Conservation (phyloP, 2,888 invertebrate genomes). For the Archips xylosteana region DNA sequence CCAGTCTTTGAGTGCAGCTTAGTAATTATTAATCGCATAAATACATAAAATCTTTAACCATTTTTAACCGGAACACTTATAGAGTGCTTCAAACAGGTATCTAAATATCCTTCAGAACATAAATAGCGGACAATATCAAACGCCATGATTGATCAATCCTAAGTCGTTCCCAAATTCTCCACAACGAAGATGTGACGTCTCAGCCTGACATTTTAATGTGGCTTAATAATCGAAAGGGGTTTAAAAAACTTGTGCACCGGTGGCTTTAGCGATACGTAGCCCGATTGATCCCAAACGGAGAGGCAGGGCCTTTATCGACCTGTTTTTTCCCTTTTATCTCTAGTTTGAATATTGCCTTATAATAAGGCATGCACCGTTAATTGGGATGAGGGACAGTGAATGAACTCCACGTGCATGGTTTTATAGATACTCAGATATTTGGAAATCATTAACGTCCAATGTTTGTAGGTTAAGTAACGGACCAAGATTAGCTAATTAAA, state of each 20-base stretch:
- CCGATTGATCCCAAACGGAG: slow-evolving; percentile 74
- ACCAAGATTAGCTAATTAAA: not conserved
- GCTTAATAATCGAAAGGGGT: slow-evolving; percentile 80
- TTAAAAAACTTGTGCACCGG: slow-evolving; percentile 73
- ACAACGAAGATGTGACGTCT: slow-evolving; percentile 59
- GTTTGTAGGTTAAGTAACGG: slow-evolving; percentile 1
- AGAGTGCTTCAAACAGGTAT: too few species aligned
- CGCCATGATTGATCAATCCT: not conserved
- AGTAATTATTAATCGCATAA: too few species aligned
- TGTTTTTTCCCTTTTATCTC: slow-evolving; percentile 63
- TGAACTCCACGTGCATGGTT: slow-evolving; percentile 68
- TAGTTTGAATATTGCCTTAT: slow-evolving; percentile 77
- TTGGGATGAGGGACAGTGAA: slow-evolving; percentile 53
- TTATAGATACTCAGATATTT: slow-evolving; percentile 44
- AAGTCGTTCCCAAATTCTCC: slow-evolving; percentile 5
- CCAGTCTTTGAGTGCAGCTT: too few species aligned
- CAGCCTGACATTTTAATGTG: slow-evolving; percentile 80
- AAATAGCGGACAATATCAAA: not conserved
- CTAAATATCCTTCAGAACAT: not conserved
- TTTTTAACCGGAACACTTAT: too few species aligned
- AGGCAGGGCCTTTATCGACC: slow-evolving; percentile 63
- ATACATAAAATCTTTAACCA: too few species aligned
- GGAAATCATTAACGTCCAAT: slow-evolving; percentile 2
- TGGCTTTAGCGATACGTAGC: slow-evolving; percentile 75
- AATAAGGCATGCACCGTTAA: slow-evolving; percentile 77